Evolutionary conservation across 2,888 invertebrate genomes (phyloP).

Genomic region (Idaea straminata): DNA sequence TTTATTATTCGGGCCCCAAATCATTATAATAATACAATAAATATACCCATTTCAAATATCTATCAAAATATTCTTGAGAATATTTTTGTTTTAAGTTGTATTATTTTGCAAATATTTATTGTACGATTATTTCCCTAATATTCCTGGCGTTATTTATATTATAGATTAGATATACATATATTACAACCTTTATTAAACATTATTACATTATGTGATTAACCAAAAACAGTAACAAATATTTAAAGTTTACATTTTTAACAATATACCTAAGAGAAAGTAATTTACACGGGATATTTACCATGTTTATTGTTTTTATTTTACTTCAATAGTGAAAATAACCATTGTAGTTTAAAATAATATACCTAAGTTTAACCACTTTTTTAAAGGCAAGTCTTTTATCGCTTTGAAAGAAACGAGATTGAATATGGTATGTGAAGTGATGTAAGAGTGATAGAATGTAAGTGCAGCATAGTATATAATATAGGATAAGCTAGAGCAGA

Average conservation of each 20-base stretch:
- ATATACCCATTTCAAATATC: neutral
- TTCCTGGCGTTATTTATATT: constrained; percentile 3
- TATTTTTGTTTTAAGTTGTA: neutral
- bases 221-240: neutral
- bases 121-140: constrained; percentile 7
- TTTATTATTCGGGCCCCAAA: constrained; percentile 14
- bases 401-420: too few relatives aligned
- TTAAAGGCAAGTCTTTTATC: too few relatives aligned
- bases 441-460: too few relatives aligned
- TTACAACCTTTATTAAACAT: neutral
- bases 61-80: neutral
- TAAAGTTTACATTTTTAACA: too few relatives aligned
- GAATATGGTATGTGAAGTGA: too few relatives aligned
- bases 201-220: neutral
- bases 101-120: constrained; percentile 8
- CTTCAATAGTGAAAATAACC: too few relatives aligned
- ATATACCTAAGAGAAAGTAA: too few relatives aligned
- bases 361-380: too few relatives aligned
- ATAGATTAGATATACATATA: neutral
- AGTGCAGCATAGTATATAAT: neutral
- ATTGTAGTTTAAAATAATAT: too few relatives aligned
- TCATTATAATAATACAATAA: neutral
- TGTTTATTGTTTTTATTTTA: too few relatives aligned
- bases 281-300: too few relatives aligned
- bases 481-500: neutral